phyloP scores from a whole-genome alignment of 1,140 invertebrate genomes.

The Bombus affinis region DNA sequence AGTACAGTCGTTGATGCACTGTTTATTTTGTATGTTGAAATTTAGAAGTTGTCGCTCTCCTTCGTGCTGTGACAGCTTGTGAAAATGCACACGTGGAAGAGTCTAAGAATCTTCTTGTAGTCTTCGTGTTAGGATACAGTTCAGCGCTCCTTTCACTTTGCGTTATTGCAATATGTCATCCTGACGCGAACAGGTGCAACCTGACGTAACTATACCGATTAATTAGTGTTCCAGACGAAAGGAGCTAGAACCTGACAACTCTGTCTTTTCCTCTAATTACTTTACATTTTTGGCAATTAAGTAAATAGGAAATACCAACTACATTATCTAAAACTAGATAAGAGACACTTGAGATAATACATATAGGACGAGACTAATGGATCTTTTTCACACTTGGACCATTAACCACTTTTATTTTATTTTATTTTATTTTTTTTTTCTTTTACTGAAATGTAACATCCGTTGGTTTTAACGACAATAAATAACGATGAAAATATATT shows the following conservation, averaged over 20 bases:
- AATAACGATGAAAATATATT: neutral
- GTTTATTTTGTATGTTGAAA: neutral
- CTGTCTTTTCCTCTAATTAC: slow-evolving; percentile 10
- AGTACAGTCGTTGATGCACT: too few relatives aligned
- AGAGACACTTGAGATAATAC: neutral
- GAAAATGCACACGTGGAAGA: neutral
- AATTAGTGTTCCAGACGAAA: slow-evolving; percentile 25
- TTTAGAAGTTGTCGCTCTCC: too few relatives aligned
- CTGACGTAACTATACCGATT: slow-evolving; percentile 32
- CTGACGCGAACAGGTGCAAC: slow-evolving; percentile 29
- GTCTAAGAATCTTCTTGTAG: slow-evolving; percentile 1
- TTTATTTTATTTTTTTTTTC: neutral
- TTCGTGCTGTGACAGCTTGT: neutral
- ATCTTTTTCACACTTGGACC: neutral
- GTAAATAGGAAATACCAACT: neutral
- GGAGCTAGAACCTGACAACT: neutral
- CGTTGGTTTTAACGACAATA: neutral
- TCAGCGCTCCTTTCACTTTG: slow-evolving; percentile 30
- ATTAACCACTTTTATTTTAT: neutral
- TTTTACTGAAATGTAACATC: neutral
- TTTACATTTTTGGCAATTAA: slow-evolving; percentile 4
- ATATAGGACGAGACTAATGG: neutral
- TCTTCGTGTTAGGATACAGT: slow-evolving; percentile 10
- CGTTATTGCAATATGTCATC: slow-evolving; percentile 36
- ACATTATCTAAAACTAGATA: slow-evolving; percentile 25